Conservation (phyloP, 1,140 invertebrate genomes). For the Saxidomus purpurata region DNA sequence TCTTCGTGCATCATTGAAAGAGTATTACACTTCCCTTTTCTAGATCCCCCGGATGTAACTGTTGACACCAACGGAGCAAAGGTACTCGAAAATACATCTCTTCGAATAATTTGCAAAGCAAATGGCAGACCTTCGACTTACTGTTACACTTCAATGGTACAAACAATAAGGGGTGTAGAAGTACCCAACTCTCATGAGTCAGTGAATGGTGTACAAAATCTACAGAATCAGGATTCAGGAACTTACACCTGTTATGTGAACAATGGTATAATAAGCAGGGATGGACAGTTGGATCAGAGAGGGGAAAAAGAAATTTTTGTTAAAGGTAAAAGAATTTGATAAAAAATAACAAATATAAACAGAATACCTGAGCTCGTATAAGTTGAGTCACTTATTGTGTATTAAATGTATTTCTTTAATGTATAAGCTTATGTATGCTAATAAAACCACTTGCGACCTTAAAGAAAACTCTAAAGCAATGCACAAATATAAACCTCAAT, state of each 20-base stretch:
- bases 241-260: not conserved
- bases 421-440: too few relatives aligned
- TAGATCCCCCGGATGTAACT: not conserved
- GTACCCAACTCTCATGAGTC: not conserved
- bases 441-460: too few relatives aligned
- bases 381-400: too few relatives aligned
- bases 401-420: too few relatives aligned
- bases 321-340: too few relatives aligned
- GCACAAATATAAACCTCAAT: too few relatives aligned
- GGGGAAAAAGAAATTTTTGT: not conserved
- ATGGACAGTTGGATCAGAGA: not conserved
- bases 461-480: too few relatives aligned
- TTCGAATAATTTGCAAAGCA: not conserved
- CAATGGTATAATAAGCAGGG: not conserved
- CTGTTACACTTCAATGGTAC: not conserved
- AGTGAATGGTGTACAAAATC: not conserved
- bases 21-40: too few relatives aligned
- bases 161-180: not conserved
- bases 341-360: too few relatives aligned
- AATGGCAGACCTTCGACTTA: not conserved
- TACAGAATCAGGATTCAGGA: not conserved
- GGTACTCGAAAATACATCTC: not conserved
- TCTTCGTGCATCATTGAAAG: too few relatives aligned
- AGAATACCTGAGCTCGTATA: too few relatives aligned
- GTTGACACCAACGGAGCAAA: not conserved